phyloP scores from a whole-genome alignment of 2,797 vertebrate species.

The Gila robusta region DNA sequence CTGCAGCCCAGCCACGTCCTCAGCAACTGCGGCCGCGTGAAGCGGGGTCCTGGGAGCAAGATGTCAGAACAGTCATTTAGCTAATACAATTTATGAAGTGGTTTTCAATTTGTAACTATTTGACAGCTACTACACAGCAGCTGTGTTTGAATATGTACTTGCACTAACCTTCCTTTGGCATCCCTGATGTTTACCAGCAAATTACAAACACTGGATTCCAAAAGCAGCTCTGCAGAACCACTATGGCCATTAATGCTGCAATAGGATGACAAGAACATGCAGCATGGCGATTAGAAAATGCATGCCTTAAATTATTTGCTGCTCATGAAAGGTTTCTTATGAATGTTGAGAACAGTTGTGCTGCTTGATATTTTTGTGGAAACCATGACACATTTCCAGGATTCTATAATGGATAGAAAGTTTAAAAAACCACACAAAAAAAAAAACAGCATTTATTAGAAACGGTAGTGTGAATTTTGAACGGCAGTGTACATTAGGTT shows the following conservation, averaged over 20 bases:
- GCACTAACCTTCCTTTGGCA: slow-evolving; percentile 95
- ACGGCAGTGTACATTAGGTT: background rate
- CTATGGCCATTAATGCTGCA: slow-evolving; percentile 95
- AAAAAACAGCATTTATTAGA: too few relatives aligned
- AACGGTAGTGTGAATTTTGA: too few relatives aligned
- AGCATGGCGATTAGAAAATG: background rate
- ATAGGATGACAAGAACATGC: background rate
- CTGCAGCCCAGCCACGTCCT: slow-evolving; percentile 93
- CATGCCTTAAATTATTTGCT: background rate
- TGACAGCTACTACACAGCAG: background rate
- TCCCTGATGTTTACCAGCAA: slow-evolving; percentile 98
- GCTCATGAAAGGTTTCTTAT: background rate
- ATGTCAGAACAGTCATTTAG: background rate
- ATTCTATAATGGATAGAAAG: background rate
- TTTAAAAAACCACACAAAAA: too few relatives aligned
- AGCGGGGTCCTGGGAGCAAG: slow-evolving; percentile 87
- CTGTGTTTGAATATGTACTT: background rate
- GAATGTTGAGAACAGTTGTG: background rate
- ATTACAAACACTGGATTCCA: slow-evolving; percentile 89
- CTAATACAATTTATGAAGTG: background rate
- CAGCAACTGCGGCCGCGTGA: slow-evolving; percentile 95
- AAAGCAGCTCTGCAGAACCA: slow-evolving; percentile 89
- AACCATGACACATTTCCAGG: background rate
- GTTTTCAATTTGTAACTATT: background rate
- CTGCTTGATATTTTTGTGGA: background rate